Evolutionary conservation across 35 echinoderm and acorn worm genomes (phyloP), one percentile per base, ranked within the genome.

Genomic region (Acanthaster planci): DNA sequence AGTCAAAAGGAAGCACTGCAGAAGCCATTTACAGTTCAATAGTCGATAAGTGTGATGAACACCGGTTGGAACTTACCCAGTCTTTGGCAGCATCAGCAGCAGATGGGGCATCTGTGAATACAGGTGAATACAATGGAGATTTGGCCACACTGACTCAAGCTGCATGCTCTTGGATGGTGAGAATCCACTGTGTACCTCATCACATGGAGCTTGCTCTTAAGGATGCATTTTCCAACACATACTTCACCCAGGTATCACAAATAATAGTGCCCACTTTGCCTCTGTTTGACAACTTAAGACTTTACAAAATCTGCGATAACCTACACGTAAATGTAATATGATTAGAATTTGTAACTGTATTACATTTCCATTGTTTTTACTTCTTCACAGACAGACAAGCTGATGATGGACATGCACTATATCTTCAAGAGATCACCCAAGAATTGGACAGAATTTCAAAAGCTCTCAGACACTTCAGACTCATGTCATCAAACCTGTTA

Each of bases 401-500:
- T 92, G 19, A 76, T 92, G 59, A 87, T 79, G 67, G 35, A 83
- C 15, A 22, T 89, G 30, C 67, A 93, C 82, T 89, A 81, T 55
- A 78, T 89, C 40, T 93, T 87, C 53, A 72, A 77, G 35, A 44
- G 87, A 36, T 93, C 86, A 40, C 78, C 78, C 40, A 80, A 80
- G 51, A 80, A 51, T 23, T 93, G 86, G 75, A 19, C 58, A 27
- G 92, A 90, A 40, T 56, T 94, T 23, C 40, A 94, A 39, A 39
- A 60, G 47, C 53, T 94, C 1, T 88, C 83, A 17, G 44, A 82
- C 81, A 37, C 26, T 90, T 0, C 22, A 86, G 0, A 77, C 86
- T 38, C 76, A 80, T 78, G 88, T 94, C 16, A 54, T 94, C 16
- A 94, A 86, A 67, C 87, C 87, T 82, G 82, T 81, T 39, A 79